phyloP scores from a whole-genome alignment of 2,888 invertebrate genomes.

The Cantharis rustica region DNA sequence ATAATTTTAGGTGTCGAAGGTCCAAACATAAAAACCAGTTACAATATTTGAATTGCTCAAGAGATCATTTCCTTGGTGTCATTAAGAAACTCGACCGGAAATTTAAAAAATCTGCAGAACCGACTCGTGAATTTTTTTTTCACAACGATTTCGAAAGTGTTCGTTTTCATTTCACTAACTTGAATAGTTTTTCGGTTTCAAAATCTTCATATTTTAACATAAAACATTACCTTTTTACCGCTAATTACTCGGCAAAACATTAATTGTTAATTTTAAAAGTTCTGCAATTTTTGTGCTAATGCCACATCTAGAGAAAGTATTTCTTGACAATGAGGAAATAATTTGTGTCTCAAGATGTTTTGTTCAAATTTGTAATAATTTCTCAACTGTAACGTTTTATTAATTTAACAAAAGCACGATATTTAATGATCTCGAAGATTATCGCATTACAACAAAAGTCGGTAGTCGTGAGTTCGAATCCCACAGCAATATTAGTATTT shows the following conservation, averaged over 20 bases:
- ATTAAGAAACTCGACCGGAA: neutral
- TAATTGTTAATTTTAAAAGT: neutral
- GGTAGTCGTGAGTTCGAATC: no score
- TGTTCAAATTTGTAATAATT: neutral
- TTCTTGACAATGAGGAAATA: neutral
- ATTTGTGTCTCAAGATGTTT: neutral
- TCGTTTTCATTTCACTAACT: neutral
- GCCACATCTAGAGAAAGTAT: neutral
- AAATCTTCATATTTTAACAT: neutral
- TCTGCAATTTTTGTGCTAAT: neutral
- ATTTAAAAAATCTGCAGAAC: neutral
- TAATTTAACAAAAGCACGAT: neutral
- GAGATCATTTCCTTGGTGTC: neutral
- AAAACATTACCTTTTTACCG: neutral
- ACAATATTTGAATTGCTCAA: neutral
- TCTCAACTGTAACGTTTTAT: neutral
- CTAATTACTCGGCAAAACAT: neutral
- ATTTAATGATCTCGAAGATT: neutral
- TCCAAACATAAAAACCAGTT: neutral
- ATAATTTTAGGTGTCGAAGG: neutral
- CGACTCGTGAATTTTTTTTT: neutral
- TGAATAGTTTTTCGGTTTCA: neutral
- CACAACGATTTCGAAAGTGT: neutral
- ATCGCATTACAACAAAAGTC: neutral
- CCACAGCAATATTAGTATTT: no score